Percentiles rank a stretch among this genome's conserved stretches.
Evolutionary conservation across 1,140 invertebrate species (phyloP).

Genomic region (Stegodyphus dumicola): DNA sequence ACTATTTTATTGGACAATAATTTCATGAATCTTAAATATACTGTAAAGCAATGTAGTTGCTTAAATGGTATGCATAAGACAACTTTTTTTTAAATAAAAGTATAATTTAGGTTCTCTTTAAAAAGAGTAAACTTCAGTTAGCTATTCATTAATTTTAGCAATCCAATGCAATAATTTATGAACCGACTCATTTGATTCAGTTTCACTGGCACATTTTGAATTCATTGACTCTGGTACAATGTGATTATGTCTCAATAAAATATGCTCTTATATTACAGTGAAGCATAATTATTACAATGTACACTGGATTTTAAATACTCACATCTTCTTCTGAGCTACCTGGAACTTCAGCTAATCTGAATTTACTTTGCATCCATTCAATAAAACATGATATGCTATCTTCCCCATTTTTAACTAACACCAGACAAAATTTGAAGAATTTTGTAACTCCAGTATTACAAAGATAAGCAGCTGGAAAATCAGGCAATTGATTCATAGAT

Average conservation of each 20-base stretch:
- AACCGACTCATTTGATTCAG: no score
- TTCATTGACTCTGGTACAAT: background rate
- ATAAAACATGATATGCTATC: background rate
- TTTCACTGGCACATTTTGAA: no score
- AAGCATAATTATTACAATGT: background rate
- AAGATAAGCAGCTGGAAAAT: slow-evolving; percentile 12
- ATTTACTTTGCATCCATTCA: slow-evolving; percentile 38
- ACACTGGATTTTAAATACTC: background rate
- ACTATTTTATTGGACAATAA: no score
- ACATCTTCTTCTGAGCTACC: background rate
- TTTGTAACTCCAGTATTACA: background rate
- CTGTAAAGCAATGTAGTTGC: no score
- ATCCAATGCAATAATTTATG: no score
- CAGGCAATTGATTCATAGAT: background rate
- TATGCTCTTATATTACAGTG: background rate
- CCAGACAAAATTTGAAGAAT: slow-evolving; percentile 26
- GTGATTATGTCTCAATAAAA: background rate
- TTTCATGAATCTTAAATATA: no score
- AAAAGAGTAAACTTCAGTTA: no score
- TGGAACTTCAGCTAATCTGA: slow-evolving; percentile 5
- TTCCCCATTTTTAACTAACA: slow-evolving; percentile 2
- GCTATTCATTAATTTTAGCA: no score
- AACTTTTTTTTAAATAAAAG: no score
- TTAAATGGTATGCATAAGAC: no score
- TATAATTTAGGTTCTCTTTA: no score